phyloP scores from a whole-genome alignment of 2,113 vertebrate genomes.

The Okapia johnstoni region DNA sequence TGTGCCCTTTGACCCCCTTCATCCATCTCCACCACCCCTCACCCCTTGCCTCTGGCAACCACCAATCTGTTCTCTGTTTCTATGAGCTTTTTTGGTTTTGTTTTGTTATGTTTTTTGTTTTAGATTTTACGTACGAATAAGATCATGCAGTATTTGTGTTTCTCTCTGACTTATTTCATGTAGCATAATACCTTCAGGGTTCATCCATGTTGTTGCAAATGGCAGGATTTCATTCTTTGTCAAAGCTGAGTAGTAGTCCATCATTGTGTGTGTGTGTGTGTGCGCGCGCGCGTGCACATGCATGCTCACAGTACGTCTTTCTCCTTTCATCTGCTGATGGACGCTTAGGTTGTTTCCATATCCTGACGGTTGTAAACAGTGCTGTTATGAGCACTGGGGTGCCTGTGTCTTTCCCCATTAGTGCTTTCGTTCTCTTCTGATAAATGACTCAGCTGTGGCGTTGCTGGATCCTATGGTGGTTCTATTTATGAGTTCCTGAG shows the following conservation, averaged over 20 bases:
- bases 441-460: neutral
- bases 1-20: neutral
- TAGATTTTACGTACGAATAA: neutral
- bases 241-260: neutral
- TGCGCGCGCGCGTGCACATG: fast-evolving
- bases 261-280: neutral
- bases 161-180: neutral
- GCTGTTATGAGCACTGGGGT: neutral
- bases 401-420: neutral
- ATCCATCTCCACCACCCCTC: neutral
- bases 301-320: neutral
- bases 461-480: neutral
- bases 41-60: neutral
- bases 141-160: neutral
- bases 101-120: neutral
- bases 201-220: neutral
- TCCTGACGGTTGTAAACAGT: neutral
- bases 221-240: neutral
- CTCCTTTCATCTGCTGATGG: neutral
- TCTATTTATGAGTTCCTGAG: neutral
- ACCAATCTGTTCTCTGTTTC: neutral
- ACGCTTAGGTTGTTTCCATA: neutral
- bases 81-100: neutral
- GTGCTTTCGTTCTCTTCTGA: neutral
- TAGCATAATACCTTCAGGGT: neutral